Base-by-base conservation (phyloP, 2,113 vertebrate species). In the Uropsilus gracilis region DNA sequence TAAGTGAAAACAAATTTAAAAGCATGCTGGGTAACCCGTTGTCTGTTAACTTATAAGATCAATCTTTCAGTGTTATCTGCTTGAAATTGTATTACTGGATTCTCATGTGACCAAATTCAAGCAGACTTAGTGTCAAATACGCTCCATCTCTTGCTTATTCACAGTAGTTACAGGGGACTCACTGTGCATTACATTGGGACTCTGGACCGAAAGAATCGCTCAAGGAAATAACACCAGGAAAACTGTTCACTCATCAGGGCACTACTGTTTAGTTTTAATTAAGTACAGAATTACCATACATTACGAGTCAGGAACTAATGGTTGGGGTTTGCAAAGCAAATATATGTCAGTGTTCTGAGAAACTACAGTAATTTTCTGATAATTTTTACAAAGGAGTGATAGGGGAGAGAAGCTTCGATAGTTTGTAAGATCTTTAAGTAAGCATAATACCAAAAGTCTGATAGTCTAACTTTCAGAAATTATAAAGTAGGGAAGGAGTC, bases 1-100 rank as follows among this genome's bases (percentile, higher is more conserved):
- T 85, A 96, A 96, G 72, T 44, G 81, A 89, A 95, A 96, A 95
- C 77, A 93, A 90, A 97, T 84, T 83, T 78, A 82, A 94, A 96
- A 86, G 32, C 78, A 64, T 80, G 57, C 82, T 76, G 80, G 68
- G 78, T 73, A 90, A 66, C 59, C 50, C 63, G 76, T 13, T 3
- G 39, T 81, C 18, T 77, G 37, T 89, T 95, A 90, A 77, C 46
- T 90, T 76, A 34, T 61, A 82, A 90, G 46, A 95, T 95, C 93
- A 80, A 82, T 94, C 94, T 90, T 77, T 90, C 73, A 90, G 20
- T 50, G 20, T 90, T 59, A 89, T 83, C 92, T 92, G 34, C 85
- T 90, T 90, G 86, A 93, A 94, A 92, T 76, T 20, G 42, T 78
- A 94, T 86, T 39, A 59, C 2, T 68, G 30, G 50, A 94, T 90